These are phyloP conservation scores for Crenichthys baileyi DNA, from an alignment of 2,797 vertebrate genomes.

Conservation along the genomic window DNA sequence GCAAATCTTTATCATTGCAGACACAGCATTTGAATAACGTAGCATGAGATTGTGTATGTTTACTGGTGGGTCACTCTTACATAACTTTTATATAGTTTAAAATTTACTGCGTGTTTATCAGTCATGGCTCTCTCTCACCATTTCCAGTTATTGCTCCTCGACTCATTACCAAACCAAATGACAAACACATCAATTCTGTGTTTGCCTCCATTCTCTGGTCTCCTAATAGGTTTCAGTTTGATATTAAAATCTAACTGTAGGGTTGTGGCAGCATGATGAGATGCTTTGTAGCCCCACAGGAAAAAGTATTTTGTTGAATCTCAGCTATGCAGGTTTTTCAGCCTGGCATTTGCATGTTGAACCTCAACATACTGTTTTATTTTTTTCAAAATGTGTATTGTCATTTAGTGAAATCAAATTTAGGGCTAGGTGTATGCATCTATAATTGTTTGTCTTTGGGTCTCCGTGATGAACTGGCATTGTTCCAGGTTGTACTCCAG, in stretches of 20 bases:
- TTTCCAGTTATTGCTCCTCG: neutral
- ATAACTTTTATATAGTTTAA: neutral
- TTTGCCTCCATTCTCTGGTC: neutral
- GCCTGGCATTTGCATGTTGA: neutral
- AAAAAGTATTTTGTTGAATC: neutral
- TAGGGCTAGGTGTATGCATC: neutral
- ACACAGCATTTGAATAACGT: neutral
- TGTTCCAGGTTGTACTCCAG: too few relatives aligned
- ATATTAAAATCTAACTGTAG: conserved; percentile 1
- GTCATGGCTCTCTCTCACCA: neutral
- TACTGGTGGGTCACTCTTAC: neutral
- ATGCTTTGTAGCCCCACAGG: neutral
- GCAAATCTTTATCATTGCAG: neutral
- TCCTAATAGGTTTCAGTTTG: neutral
- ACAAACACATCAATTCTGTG: conserved; percentile 2
- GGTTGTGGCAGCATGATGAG: neutral
- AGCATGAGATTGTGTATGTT: neutral
- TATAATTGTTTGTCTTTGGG: too few relatives aligned
- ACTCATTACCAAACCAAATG: conserved; percentile 1
- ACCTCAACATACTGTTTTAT: neutral
- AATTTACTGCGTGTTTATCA: neutral
- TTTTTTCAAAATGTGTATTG: neutral
- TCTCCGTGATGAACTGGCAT: too few relatives aligned
- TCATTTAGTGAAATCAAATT: neutral
- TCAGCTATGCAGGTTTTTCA: neutral